These are phyloP conservation scores for Catostomus latipinnis DNA, from an alignment of 2,797 vertebrate species.

Conservation along the genomic window DNA sequence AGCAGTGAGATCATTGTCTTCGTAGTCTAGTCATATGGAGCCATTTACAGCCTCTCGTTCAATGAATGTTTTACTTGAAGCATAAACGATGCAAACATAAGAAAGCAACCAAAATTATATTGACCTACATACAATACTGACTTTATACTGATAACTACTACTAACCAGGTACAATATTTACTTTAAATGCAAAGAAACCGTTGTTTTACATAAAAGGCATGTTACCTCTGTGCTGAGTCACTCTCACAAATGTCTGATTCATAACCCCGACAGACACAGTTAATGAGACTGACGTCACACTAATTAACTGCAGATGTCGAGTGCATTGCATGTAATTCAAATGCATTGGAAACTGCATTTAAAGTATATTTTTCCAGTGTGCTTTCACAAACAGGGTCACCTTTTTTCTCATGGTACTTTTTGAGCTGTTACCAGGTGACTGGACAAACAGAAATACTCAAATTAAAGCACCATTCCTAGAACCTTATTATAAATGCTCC, in stretches of 20 bases:
- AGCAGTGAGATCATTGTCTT: slow-evolving; percentile 42
- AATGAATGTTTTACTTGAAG: slow-evolving; percentile 2
- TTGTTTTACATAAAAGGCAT: slow-evolving; percentile 27
- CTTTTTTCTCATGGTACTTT: background rate
- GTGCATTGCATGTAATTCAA: slow-evolving; percentile 10
- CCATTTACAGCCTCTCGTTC: background rate
- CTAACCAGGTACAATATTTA: slow-evolving; percentile 40
- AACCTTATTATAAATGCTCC: background rate
- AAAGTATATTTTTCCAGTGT: background rate
- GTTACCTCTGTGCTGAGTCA: background rate
- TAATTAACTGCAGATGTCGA: slow-evolving; percentile 22
- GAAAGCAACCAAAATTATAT: background rate
- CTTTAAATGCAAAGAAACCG: background rate
- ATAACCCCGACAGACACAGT: slow-evolving; percentile 1
- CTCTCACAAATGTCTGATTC: background rate
- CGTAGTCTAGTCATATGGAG: background rate
- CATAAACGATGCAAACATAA: slow-evolving; percentile 1
- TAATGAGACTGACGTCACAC: slow-evolving; percentile 3
- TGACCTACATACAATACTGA: background rate
- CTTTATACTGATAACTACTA: slow-evolving; percentile 16
- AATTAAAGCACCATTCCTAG: background rate
- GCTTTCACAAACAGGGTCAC: background rate
- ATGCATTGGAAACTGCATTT: background rate
- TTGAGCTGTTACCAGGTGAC: too few species aligned
- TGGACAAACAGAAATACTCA: background rate